Conservation (phyloP, 2,797 vertebrate genomes). For the Centroberyx gerrardi region DNA sequence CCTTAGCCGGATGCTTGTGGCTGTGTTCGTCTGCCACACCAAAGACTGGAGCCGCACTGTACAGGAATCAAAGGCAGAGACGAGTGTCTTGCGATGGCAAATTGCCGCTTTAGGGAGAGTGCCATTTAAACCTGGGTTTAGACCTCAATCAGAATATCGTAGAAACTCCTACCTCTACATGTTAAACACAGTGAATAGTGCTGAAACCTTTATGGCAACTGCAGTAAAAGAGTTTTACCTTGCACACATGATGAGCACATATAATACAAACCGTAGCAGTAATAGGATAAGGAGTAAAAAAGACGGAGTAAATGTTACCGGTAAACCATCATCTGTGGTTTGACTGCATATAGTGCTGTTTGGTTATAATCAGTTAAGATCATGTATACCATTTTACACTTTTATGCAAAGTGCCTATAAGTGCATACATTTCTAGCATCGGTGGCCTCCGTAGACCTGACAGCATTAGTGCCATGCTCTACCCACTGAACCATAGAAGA, state of each 20-base stretch:
- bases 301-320: too few species aligned
- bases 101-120: conserved; percentile 48
- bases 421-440: too few species aligned
- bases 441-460: too few species aligned
- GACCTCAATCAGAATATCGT: conserved; percentile 8
- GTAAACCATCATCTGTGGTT: not conserved
- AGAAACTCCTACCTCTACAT: not conserved
- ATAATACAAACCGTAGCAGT: not conserved
- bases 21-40: conserved; percentile 68
- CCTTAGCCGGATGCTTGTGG: conserved; percentile 64
- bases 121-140: not conserved
- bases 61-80: conserved; percentile 56
- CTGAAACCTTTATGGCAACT: not conserved
- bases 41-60: conserved; percentile 46
- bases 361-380: too few species aligned
- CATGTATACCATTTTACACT: too few species aligned
- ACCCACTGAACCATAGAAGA: not conserved
- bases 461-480: too few species aligned
- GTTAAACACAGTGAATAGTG: not conserved
- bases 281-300: too few species aligned
- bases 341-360: too few species aligned
- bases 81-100: conserved; percentile 53
- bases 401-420: too few species aligned
- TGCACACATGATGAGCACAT: not conserved
- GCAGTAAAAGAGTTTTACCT: too few species aligned